Conservation (phyloP, 2,113 vertebrate species). For the Ophiodon elongatus region DNA sequence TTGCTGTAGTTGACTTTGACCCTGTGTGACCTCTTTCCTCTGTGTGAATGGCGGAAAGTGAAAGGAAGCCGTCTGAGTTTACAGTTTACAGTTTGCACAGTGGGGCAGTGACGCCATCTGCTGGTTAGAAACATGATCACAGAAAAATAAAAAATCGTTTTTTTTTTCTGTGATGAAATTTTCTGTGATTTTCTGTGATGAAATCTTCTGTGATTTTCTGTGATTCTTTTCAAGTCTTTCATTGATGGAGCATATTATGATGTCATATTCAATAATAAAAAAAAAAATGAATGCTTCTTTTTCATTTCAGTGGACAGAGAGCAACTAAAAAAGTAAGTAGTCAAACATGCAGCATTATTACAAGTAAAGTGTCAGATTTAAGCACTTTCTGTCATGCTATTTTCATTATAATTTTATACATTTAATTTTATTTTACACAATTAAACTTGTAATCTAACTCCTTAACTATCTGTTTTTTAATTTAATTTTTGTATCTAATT, state of each 20-base stretch:
- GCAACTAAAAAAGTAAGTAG: slow-evolving; percentile 53
- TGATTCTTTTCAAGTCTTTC: too few species aligned
- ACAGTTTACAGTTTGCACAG: background rate
- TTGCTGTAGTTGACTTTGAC: background rate
- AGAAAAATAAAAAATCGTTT: too few species aligned
- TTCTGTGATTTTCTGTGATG: too few species aligned
- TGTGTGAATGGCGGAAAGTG: background rate
- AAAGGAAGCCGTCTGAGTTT: background rate
- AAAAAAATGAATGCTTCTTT: background rate
- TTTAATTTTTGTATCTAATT: background rate
- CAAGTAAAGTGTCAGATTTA: background rate
- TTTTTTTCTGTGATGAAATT: too few species aligned
- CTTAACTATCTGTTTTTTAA: background rate
- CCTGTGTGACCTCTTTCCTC: background rate
- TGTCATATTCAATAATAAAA: background rate
- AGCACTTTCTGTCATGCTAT: background rate
- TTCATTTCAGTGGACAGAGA: slow-evolving; percentile 48
- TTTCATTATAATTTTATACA: background rate
- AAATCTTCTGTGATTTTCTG: too few species aligned
- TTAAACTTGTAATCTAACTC: background rate
- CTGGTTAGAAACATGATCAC: slow-evolving; percentile 29
- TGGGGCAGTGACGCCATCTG: slow-evolving; percentile 58
- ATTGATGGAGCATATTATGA: background rate
- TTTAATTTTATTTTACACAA: background rate
- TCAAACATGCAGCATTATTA: background rate